Percentiles rank a stretch among this genome's conserved stretches.
phyloP scores from a whole-genome alignment of 2,888 invertebrate species.

The Amaurobius ferox region DNA sequence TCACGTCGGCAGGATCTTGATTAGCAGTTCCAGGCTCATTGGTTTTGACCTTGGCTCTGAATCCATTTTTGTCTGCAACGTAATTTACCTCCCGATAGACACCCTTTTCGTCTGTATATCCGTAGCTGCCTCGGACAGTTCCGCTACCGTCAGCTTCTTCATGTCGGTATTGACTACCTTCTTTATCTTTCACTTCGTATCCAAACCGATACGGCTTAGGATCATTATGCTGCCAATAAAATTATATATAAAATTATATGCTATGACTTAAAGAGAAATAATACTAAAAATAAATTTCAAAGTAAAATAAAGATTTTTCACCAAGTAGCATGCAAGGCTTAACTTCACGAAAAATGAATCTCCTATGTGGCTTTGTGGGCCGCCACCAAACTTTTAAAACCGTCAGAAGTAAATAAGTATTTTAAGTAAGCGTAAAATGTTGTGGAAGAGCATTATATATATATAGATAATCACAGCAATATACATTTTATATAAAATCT shows the following conservation, averaged over 20 bases:
- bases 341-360: too few relatives aligned
- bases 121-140: conserved; percentile 48
- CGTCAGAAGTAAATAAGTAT: too few relatives aligned
- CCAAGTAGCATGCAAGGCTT: too few relatives aligned
- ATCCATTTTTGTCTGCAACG: conserved; percentile 50
- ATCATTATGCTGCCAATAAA: conserved; percentile 21
- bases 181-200: conserved; percentile 53
- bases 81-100: conserved; percentile 53
- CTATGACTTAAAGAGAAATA: too few relatives aligned
- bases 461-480: too few relatives aligned
- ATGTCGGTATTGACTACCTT: conserved; percentile 37
- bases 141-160: conserved; percentile 52
- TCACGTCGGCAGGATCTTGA: conserved; percentile 41
- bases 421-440: too few relatives aligned
- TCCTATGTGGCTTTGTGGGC: too few relatives aligned
- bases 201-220: conserved; percentile 54
- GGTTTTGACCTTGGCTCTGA: conserved; percentile 47
- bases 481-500: too few relatives aligned
- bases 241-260: not conserved
- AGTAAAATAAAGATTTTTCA: too few relatives aligned
- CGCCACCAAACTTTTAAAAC: too few relatives aligned
- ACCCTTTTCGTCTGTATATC: conserved; percentile 52
- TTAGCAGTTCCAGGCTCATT: conserved; percentile 59
- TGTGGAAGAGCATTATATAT: too few relatives aligned
- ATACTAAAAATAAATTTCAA: too few relatives aligned